Percentiles rank a stretch among this genome's conserved stretches.
phyloP scores from a whole-genome alignment of 2,888 invertebrate genomes.

The Tyria jacobaeae region DNA sequence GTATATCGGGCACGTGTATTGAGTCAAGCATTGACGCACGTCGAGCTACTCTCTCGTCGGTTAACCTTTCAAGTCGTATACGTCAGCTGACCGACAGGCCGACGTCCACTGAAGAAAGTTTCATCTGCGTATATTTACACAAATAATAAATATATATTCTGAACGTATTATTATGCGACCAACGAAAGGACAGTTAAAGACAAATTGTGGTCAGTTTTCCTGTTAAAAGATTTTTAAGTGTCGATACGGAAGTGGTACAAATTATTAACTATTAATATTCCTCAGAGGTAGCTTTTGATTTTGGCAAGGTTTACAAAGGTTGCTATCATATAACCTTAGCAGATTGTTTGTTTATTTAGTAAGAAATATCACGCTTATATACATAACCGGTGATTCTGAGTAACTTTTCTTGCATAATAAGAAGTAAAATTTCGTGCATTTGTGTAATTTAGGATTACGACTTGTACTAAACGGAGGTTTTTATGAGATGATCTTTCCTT shows the following conservation, averaged over 20 bases:
- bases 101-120: slow-evolving; percentile 33
- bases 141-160: slow-evolving; percentile 21
- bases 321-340: slow-evolving; percentile 3
- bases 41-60: slow-evolving; percentile 34
- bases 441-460: too few relatives aligned
- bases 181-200: slow-evolving; percentile 15
- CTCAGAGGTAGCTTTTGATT: slow-evolving; percentile 5
- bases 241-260: neutral
- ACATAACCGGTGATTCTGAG: neutral
- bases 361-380: neutral
- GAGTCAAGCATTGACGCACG: slow-evolving; percentile 44
- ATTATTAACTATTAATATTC: slow-evolving; percentile 8
- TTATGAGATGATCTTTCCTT: too few relatives aligned
- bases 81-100: slow-evolving; percentile 30
- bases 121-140: slow-evolving; percentile 10
- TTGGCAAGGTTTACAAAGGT: slow-evolving; percentile 20
- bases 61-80: slow-evolving; percentile 32
- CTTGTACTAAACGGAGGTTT: too few relatives aligned
- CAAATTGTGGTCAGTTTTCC: slow-evolving; percentile 7
- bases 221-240: slow-evolving; percentile 7
- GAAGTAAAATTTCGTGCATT: too few relatives aligned
- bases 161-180: slow-evolving; percentile 9
- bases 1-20: slow-evolving; percentile 45
- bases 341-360: neutral
- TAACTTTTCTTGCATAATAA: too few relatives aligned